Evolutionary conservation across 2,888 invertebrate species (phyloP), one percentile per base, ranked within the genome.

Genomic region (Melipona bicolor): DNA sequence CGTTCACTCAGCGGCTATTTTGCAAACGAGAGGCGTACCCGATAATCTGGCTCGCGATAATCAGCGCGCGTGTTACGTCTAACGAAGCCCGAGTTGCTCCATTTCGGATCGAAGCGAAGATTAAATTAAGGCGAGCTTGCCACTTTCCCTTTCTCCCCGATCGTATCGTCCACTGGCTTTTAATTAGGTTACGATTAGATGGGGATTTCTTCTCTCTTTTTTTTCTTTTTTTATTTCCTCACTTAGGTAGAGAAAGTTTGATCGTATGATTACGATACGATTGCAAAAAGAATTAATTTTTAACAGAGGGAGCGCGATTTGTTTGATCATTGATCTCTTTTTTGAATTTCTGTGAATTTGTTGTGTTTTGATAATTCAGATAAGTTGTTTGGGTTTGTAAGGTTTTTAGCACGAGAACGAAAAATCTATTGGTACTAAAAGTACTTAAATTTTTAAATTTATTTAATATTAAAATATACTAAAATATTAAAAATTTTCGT

Each of bases 1-100:
- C 86, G 65, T 75, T 67, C 78, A 50, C 32, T 56, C 65, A 77
- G 67, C 78, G 76, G 81, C 79, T 79, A 68, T 74, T 81, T 77
- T 61, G 79, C 77, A 15, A 85, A 71, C 79, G 81, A 86, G 79
- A 83, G 76, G 73, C 79, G 27, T 68, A 72, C 67, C 54, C 50
- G 79, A 77, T 82, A 77, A 85, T 86, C 81, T 74, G 49, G 21
- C 43, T 17, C 2, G 19, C 56, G 83, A 80, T 85, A 79, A 86
- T 84, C 81, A n/a, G 52, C 64, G 56, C 24, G 56, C 54, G 67
- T 56, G 69, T 50, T 54, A 27, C 62, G 49, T 61, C 19, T 24
- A 43, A 56, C 75, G 75, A 65, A 49, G 49, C 54, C 17, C 67
- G 9, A 9, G 54, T 17, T 54, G 76, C 32, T 69, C 64, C 72